A percentile compares a stretch with the other conserved stretches of the same genome.
Evolutionary conservation across 2,888 invertebrate genomes (phyloP).

Genomic region (Ophioninae sp.): DNA sequence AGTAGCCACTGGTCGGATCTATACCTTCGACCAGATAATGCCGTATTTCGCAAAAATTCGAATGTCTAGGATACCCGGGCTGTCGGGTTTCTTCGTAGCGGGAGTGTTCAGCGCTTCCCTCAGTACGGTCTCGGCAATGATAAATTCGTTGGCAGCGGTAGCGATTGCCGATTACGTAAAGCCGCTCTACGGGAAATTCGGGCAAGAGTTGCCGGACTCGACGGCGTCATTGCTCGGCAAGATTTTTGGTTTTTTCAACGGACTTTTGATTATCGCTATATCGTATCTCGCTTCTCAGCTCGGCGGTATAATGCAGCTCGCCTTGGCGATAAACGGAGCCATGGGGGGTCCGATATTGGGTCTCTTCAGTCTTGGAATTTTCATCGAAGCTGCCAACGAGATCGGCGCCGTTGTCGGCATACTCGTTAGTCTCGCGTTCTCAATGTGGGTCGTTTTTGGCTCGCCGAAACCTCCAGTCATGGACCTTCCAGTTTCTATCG

Average conservation of each 20-base stretch:
- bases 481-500: constrained; percentile 68
- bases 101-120: constrained; percentile 95
- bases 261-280: constrained; percentile 70
- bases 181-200: constrained; percentile 79
- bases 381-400: constrained; percentile 90
- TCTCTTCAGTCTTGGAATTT: constrained; percentile 93
- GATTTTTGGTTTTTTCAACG: constrained; percentile 70
- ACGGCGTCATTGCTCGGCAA: constrained; percentile 87
- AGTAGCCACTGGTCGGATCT: constrained; percentile 84
- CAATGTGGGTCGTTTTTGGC: constrained; percentile 52
- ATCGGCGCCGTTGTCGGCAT: constrained; percentile 73
- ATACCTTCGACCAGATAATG: constrained; percentile 87
- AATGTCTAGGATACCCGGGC: constrained; percentile 78
- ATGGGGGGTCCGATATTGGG: constrained; percentile 94
- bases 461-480: constrained; percentile 65
- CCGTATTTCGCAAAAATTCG: constrained; percentile 89
- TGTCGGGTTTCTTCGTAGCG: constrained; percentile 78
- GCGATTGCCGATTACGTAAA: constrained; percentile 93
- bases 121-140: constrained; percentile 94
- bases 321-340: constrained; percentile 92
- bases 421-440: constrained; percentile 67
- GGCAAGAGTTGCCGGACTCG: constrained; percentile 86
- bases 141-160: constrained; percentile 95
- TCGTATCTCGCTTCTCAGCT: constrained; percentile 73
- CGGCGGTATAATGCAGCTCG: constrained; percentile 82